Evolutionary conservation across 2,113 vertebrate species (phyloP).

Genomic region (Petrocephalus zakoni): DNA sequence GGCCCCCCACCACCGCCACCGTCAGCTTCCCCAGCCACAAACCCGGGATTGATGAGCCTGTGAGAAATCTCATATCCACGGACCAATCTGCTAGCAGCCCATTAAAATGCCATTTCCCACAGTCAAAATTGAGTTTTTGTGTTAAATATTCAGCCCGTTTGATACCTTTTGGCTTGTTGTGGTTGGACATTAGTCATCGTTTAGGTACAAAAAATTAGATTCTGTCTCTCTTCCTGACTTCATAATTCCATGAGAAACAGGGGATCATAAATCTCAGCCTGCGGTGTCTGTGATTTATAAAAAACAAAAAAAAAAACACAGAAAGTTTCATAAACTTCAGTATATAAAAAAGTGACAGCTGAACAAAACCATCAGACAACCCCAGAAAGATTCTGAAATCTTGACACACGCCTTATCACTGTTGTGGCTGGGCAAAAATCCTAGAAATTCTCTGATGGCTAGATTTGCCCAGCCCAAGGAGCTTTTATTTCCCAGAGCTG

Average conservation of each 20-base stretch:
- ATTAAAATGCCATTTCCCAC: slow-evolving; percentile 51
- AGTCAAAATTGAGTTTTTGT: slow-evolving; percentile 59
- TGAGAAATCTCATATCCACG: slow-evolving; percentile 33
- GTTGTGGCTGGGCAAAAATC: slow-evolving; percentile 7
- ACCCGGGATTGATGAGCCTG: slow-evolving; percentile 41
- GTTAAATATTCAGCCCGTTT: slow-evolving; percentile 53
- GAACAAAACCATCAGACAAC: slow-evolving; percentile 34
- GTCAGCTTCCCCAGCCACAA: neutral
- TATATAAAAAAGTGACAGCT: slow-evolving; percentile 32
- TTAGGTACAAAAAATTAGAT: slow-evolving; percentile 60
- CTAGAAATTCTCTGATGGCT: neutral
- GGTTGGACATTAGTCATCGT: slow-evolving; percentile 57
- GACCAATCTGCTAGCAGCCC: slow-evolving; percentile 38
- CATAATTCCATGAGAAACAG: slow-evolving; percentile 40
- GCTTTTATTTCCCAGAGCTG: neutral
- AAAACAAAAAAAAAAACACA: neutral
- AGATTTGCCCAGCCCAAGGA: neutral
- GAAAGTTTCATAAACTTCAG: neutral
- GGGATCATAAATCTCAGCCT: slow-evolving; percentile 45
- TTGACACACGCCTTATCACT: slow-evolving; percentile 19
- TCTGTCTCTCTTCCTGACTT: slow-evolving; percentile 47
- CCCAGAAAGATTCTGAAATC: slow-evolving; percentile 46
- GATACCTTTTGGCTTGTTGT: slow-evolving; percentile 45
- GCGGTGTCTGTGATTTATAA: slow-evolving; percentile 41
- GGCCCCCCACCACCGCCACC: slow-evolving; percentile 24